Conservation (phyloP, 2,888 invertebrate species). For the Pyralis farinalis region DNA sequence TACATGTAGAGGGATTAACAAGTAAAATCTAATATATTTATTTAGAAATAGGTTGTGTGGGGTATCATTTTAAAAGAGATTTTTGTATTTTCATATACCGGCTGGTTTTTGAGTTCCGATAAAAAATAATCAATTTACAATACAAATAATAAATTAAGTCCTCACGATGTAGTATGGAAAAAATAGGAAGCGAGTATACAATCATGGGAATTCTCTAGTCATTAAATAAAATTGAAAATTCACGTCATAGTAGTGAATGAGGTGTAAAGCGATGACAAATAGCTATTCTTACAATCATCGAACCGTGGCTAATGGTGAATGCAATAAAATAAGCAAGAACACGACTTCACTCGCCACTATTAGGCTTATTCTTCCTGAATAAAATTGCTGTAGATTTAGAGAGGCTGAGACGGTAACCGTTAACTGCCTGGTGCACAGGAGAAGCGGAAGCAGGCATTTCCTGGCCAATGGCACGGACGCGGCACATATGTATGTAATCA, state of each 20-base stretch:
- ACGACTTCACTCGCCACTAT: constrained; percentile 17
- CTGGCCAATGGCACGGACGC: constrained; percentile 47
- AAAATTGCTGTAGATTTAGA: constrained; percentile 28
- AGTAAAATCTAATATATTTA: no score
- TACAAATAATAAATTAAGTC: no score
- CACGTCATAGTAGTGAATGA: neutral
- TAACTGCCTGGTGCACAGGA: constrained; percentile 36
- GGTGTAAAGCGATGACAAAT: neutral
- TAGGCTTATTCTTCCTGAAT: constrained; percentile 30
- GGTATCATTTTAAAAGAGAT: no score
- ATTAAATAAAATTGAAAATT: neutral
- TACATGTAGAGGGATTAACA: no score
- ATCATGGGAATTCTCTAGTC: no score
- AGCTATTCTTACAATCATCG: constrained; percentile 9
- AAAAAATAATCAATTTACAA: no score
- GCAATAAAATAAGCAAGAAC: constrained; percentile 15
- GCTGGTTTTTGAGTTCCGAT: no score
- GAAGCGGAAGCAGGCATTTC: constrained; percentile 70
- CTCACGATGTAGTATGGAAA: no score
- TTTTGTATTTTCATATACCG: no score
- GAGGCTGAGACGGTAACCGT: constrained; percentile 62
- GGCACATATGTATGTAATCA: constrained; percentile 47
- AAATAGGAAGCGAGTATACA: no score
- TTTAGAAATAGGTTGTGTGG: no score
- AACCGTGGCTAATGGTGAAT: constrained; percentile 15